Conservation (phyloP, 2,888 invertebrate species). For the Cybosia mesomella region DNA sequence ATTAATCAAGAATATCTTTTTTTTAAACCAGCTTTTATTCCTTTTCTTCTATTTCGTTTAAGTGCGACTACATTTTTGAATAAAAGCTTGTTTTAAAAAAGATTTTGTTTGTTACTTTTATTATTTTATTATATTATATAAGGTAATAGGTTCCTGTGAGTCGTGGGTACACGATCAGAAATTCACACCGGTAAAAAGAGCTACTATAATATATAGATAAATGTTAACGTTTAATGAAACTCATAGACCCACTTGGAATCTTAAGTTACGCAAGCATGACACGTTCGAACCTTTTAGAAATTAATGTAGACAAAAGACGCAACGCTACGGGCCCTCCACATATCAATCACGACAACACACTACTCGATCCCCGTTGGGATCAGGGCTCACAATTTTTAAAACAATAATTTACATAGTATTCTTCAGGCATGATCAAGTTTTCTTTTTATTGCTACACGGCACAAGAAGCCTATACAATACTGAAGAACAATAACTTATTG, state of each 20-base stretch:
- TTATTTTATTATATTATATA: too few species aligned
- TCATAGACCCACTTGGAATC: conserved; percentile 36
- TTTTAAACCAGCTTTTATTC: too few species aligned
- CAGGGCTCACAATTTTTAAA: conserved; percentile 40
- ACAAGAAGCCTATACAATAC: conserved; percentile 33
- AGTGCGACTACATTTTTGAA: too few species aligned
- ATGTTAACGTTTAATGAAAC: conserved; percentile 5
- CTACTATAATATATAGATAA: conserved; percentile 1
- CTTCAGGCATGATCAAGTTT: conserved; percentile 30
- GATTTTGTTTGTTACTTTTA: too few species aligned
- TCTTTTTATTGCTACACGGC: conserved; percentile 47
- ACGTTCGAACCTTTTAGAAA: conserved; percentile 27
- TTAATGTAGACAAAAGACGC: conserved; percentile 42
- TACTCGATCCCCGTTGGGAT: conserved; percentile 21
- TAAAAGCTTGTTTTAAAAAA: too few species aligned
- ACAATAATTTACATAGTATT: conserved; percentile 32
- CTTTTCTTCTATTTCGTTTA: too few species aligned
- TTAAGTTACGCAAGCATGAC: conserved; percentile 21
- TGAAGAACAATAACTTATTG: not conserved
- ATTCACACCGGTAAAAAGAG: not conserved
- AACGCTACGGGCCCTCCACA: conserved; percentile 34
- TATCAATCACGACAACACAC: conserved; percentile 24
- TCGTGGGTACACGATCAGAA: not conserved
- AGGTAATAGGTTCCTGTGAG: accelerated
- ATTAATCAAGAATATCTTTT: too few species aligned